phyloP scores from a whole-genome alignment of 2,113 vertebrate genomes.

The Syngnathoides biaculeatus region DNA sequence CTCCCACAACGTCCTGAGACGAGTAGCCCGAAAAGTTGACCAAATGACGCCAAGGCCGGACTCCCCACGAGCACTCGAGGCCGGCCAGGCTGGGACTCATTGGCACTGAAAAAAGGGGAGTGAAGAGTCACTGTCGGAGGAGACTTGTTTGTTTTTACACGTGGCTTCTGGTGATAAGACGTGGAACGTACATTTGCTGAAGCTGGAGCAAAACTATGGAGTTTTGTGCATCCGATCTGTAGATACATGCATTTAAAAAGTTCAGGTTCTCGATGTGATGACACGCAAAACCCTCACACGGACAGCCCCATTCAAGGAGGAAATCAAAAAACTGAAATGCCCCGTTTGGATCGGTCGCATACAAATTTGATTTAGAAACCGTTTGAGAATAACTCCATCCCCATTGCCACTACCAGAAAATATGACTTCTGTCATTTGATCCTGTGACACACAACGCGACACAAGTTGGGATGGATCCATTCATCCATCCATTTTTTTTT shows the following conservation, averaged over 20 bases:
- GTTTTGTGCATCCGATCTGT: neutral
- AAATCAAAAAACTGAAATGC: neutral
- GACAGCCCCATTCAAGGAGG: neutral
- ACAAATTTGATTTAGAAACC: neutral
- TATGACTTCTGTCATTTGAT: neutral
- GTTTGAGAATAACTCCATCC: neutral
- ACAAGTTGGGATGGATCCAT: no score
- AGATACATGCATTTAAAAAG: neutral
- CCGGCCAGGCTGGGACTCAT: neutral
- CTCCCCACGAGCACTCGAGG: neutral
- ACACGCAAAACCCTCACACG: neutral
- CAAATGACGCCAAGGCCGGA: slow-evolving; percentile 41
- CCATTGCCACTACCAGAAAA: neutral
- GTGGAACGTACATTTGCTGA: neutral
- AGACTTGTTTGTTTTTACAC: neutral
- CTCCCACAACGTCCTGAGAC: slow-evolving; percentile 54
- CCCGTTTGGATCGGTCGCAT: neutral
- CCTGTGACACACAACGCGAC: no score
- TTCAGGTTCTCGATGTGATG: neutral
- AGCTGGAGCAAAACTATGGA: neutral
- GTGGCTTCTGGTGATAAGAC: slow-evolving; percentile 1
- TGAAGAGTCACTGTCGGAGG: neutral
- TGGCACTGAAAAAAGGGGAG: neutral
- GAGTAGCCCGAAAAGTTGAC: slow-evolving; percentile 36
- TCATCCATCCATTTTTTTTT: no score